These are phyloP conservation scores for Morone chrysops DNA, from an alignment of 2,113 vertebrate genomes.

Conservation along the genomic window DNA sequence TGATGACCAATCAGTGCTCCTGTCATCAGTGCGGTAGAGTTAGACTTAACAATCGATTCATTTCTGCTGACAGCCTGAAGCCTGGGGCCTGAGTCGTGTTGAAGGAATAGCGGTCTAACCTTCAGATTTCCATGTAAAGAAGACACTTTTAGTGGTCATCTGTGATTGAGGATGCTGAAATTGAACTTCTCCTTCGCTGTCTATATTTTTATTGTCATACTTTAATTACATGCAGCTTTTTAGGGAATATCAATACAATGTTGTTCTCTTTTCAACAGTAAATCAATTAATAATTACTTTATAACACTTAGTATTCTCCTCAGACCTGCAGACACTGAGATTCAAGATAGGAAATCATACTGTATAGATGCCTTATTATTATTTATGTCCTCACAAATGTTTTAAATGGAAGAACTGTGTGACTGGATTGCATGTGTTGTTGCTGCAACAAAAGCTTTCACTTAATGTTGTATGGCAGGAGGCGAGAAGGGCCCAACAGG, in stretches of 20 bases:
- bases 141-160: neutral
- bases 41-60: slow-evolving; percentile 50
- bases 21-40: slow-evolving; percentile 46
- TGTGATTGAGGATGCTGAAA: slow-evolving; percentile 14
- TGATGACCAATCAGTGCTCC: slow-evolving; percentile 67
- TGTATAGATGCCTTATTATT: slow-evolving; percentile 3
- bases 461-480: slow-evolving; percentile 21
- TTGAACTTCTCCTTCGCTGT: neutral
- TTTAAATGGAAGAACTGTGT: neutral
- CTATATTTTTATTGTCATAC: neutral
- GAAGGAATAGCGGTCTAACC: slow-evolving; percentile 22
- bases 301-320: neutral
- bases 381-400: slow-evolving; percentile 11
- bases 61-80: slow-evolving; percentile 53
- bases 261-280: neutral
- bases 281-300: slow-evolving; percentile 25
- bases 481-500: slow-evolving; percentile 11
- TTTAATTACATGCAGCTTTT: slow-evolving; percentile 10
- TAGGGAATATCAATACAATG: neutral
- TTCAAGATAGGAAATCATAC: neutral
- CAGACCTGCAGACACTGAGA: slow-evolving; percentile 1
- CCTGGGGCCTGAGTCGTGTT: slow-evolving; percentile 24
- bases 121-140: slow-evolving; percentile 32
- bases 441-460: slow-evolving; percentile 19
- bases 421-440: slow-evolving; percentile 17